These are phyloP conservation scores for Malurus cyaneus DNA, from an alignment of 2,113 vertebrate species.

Conservation along the genomic window DNA sequence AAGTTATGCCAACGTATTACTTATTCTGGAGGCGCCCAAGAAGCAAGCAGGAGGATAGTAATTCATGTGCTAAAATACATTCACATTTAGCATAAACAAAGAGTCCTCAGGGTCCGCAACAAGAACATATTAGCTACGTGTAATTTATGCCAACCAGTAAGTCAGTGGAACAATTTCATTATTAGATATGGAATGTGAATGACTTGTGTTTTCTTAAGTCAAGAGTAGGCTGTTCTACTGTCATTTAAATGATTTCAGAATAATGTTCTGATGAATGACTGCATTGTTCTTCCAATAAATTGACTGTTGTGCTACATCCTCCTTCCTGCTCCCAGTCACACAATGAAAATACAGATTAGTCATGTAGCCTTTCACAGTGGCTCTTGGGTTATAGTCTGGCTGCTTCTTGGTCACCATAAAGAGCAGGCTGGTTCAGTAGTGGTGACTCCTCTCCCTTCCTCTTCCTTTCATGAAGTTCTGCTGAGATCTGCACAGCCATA, in stretches of 20 bases:
- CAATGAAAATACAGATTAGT: slow-evolving; percentile 46
- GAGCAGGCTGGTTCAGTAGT: background rate
- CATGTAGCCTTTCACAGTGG: slow-evolving; percentile 14
- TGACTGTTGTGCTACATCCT: slow-evolving; percentile 38
- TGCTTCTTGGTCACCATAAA: background rate
- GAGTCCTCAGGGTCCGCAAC: slow-evolving; percentile 55
- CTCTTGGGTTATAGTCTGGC: background rate
- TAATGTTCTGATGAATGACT: slow-evolving; percentile 34
- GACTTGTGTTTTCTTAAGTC: slow-evolving; percentile 19
- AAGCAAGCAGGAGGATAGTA: slow-evolving; percentile 71
- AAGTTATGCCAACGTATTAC: slow-evolving; percentile 79
- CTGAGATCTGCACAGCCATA: background rate
- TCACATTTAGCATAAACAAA: slow-evolving; percentile 64
- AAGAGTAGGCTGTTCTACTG: background rate
- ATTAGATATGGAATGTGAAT: slow-evolving; percentile 4
- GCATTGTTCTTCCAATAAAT: slow-evolving; percentile 48
- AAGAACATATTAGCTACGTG: slow-evolving; percentile 44
- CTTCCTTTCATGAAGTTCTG: background rate
- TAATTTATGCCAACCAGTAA: slow-evolving; percentile 56
- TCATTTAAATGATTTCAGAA: slow-evolving; percentile 11
- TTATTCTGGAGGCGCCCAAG: slow-evolving; percentile 74
- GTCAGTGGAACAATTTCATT: slow-evolving; percentile 8
- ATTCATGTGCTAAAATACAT: slow-evolving; percentile 73
- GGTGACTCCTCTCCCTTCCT: background rate
- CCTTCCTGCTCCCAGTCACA: slow-evolving; percentile 34